phyloP scores from a whole-genome alignment of 1,140 invertebrate genomes.

The Panonychus citri region DNA sequence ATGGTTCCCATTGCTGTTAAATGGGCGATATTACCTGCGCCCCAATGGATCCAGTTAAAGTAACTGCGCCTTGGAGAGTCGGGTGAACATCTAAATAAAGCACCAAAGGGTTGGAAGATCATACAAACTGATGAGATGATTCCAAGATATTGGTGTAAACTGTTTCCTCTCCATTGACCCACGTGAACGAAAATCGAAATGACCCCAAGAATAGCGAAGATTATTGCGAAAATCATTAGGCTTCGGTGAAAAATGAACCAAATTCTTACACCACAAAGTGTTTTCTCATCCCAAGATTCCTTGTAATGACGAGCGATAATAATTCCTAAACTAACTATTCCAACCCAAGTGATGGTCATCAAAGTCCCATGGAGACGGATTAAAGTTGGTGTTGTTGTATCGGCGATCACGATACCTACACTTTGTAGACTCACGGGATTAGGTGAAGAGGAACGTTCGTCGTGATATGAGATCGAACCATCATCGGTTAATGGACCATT shows the following conservation, averaged over 20 bases:
- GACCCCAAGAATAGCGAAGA: slow-evolving; percentile 46
- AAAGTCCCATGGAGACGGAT: slow-evolving; percentile 25
- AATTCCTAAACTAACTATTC: slow-evolving; percentile 65
- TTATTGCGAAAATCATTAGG: slow-evolving; percentile 57
- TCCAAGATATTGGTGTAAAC: slow-evolving; percentile 23
- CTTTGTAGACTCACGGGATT: background rate
- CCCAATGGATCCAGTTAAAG: slow-evolving; percentile 89
- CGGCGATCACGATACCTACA: background rate
- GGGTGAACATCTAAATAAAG: slow-evolving; percentile 60
- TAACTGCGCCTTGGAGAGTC: slow-evolving; percentile 48
- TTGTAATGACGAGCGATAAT: slow-evolving; percentile 71
- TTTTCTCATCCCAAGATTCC: slow-evolving; percentile 58
- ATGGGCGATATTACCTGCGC: slow-evolving; percentile 71
- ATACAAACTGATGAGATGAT: slow-evolving; percentile 38
- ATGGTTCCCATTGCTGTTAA: slow-evolving; percentile 62
- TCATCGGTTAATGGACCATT: background rate
- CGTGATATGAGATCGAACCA: background rate
- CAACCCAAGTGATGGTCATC: slow-evolving; percentile 77
- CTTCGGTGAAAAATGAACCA: slow-evolving; percentile 75
- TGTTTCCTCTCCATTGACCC: slow-evolving; percentile 38
- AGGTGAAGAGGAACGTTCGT: background rate
- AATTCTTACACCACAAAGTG: slow-evolving; percentile 60
- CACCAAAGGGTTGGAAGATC: slow-evolving; percentile 51
- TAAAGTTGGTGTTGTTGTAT: background rate
- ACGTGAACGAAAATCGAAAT: slow-evolving; percentile 62